Evolutionary conservation across 1,140 invertebrate species (phyloP), one percentile per base, ranked within the genome.

Genomic region (Sycobia sp.): DNA sequence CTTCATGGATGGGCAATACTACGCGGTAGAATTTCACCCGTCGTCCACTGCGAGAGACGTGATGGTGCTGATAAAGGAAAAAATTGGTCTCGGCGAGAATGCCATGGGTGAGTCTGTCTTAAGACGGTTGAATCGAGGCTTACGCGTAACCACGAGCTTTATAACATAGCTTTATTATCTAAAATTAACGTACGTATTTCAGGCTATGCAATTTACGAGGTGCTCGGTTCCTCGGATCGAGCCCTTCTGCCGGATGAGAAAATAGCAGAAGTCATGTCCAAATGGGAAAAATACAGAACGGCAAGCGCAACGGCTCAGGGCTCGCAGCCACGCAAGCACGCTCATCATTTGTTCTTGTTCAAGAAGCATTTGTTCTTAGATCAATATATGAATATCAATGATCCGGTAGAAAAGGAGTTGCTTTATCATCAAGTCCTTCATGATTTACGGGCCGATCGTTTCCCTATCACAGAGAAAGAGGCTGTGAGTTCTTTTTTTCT

Each of bases 391-490:
- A 93, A 93, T 79, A 82, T 89, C 66, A 89, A 87, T 56, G 93
- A 95, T 81, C 90, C 90, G 0, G 93, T 97, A 1, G 96, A 98
- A 80, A 96, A 97, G 78, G 95, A 98, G 80, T 82, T 98, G 22
- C 77, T 98, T n/a, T 97, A 97, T 80, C 94, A 97, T 82, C 96
- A 98, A 83, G 90, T 96, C 29, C 82, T 97, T 44, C 92, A 96
- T 73, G 90, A 92, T 72, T 86, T 98, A 18, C 85, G 94, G 62
- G 92, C 91, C 59, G 94, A 97, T 82, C 85, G 93, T 18, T 93
- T 96, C 73, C 95, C 94, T 1, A 90, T 97, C 27, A 92, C 92
- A 20, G 91, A 93, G 69, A 93, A 94, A 76, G 94, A 97, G 84
- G 94, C 94, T 47, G 94, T 96, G 79, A 88, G 89, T 86, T 47